These are phyloP conservation scores for Venturia canescens DNA, from an alignment of 1,140 invertebrate species.

Conservation along the genomic window DNA sequence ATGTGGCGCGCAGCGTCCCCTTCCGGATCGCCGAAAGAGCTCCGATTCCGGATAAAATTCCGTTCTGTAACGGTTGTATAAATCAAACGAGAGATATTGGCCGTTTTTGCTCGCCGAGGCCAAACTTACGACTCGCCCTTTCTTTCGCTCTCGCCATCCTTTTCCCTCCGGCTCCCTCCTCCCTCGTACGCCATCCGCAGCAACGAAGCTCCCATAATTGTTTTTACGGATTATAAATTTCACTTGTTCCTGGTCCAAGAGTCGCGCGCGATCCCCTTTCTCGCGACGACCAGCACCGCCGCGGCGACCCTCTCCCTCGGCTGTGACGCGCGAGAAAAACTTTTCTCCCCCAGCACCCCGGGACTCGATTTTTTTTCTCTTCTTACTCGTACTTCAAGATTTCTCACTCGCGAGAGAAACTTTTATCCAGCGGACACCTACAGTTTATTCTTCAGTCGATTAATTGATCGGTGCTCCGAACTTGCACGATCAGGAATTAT, in stretches of 20 bases:
- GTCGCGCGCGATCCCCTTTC: not conserved
- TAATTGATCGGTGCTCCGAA: constrained; percentile 22
- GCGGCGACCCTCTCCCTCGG: not conserved
- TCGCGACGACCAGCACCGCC: not conserved
- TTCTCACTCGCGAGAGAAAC: not conserved
- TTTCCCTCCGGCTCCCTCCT: not conserved
- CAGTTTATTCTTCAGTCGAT: not conserved
- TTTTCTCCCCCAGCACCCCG: constrained; percentile 13
- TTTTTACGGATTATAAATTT: constrained; percentile 73
- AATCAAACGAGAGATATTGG: constrained; percentile 70
- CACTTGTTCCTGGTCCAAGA: constrained; percentile 42
- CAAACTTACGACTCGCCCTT: constrained; percentile 42
- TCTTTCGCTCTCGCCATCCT: not conserved
- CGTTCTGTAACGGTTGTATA: constrained; percentile 54
- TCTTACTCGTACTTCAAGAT: not conserved
- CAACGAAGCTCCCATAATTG: constrained; percentile 64
- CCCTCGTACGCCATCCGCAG: constrained; percentile 37
- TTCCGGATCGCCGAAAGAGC: constrained; percentile 17
- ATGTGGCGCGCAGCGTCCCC: constrained; percentile 47
- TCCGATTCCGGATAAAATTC: constrained; percentile 35
- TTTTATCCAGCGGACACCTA: not conserved
- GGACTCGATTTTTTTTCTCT: not conserved
- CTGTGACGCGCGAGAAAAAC: constrained; percentile 45
- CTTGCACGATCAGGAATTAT: constrained; percentile 20
- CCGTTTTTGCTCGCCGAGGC: constrained; percentile 62